Conservation (phyloP, 1,140 invertebrate species). For the Heliconius melpomene region DNA sequence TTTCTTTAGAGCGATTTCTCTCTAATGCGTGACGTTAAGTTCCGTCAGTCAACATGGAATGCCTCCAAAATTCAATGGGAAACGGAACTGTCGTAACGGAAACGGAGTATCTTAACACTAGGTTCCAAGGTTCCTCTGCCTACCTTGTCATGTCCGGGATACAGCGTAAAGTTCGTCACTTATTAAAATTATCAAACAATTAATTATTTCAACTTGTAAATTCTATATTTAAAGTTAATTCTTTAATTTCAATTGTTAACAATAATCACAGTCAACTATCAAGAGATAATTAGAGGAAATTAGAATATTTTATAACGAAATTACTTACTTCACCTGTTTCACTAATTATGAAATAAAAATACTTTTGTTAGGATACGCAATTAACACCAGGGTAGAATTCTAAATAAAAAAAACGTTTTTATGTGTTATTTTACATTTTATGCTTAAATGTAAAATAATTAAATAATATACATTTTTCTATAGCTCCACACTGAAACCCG, state of each 20-base stretch:
- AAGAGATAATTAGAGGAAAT: not conserved
- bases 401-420: not conserved
- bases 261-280: not conserved
- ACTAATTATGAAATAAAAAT: constrained; percentile 9
- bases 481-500: no score
- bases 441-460: not conserved
- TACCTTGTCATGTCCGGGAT: no score
- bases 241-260: not conserved
- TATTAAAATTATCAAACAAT: no score
- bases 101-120: no score
- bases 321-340: not conserved
- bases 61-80: no score
- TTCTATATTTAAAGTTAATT: not conserved
- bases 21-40: no score
- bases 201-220: no score
- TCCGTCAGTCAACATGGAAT: no score
- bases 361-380: not conserved
- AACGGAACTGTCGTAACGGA: no score
- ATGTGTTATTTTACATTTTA: not conserved
- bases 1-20: no score
- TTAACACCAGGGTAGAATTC: not conserved
- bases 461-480: not conserved
- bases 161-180: no score
- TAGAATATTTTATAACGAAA: not conserved
- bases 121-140: no score